Conservation (phyloP, 2,113 vertebrate genomes). For the Gasterosteus nipponicus region DNA sequence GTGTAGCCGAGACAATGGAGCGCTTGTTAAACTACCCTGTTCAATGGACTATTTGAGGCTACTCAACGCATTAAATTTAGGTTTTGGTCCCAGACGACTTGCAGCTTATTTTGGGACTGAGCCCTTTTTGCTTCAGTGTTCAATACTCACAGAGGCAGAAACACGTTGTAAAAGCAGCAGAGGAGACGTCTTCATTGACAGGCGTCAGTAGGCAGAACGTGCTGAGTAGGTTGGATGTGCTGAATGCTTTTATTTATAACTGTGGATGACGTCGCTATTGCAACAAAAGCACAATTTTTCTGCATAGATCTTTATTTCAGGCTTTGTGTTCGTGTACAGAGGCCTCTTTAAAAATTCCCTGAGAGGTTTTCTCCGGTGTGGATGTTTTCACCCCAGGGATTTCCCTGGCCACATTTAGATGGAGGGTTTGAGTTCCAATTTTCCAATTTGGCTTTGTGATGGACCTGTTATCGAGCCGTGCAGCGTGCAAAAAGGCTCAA, state of each 20-base stretch:
- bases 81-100: neutral
- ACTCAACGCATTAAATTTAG: neutral
- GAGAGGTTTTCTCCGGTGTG: conserved; percentile 6
- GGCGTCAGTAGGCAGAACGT: conserved; percentile 1
- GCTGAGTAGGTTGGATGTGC: neutral
- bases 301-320: neutral
- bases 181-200: conserved; percentile 1
- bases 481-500: neutral
- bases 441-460: neutral
- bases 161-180: conserved; percentile 10
- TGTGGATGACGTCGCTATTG: neutral
- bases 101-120: neutral
- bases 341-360: neutral
- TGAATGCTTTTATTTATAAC: neutral
- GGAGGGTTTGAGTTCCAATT: neutral
- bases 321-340: neutral
- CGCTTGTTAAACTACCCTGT: neutral
- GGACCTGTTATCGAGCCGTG: conserved; percentile 5
- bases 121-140: neutral
- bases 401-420: conserved; percentile 21
- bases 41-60: neutral
- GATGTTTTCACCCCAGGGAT: conserved; percentile 14
- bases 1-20: neutral
- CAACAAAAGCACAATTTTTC: neutral
- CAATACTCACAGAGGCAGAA: neutral